These are phyloP conservation scores for Cotesia chilonis DNA, from an alignment of 1,140 invertebrate genomes.

Conservation along the genomic window DNA sequence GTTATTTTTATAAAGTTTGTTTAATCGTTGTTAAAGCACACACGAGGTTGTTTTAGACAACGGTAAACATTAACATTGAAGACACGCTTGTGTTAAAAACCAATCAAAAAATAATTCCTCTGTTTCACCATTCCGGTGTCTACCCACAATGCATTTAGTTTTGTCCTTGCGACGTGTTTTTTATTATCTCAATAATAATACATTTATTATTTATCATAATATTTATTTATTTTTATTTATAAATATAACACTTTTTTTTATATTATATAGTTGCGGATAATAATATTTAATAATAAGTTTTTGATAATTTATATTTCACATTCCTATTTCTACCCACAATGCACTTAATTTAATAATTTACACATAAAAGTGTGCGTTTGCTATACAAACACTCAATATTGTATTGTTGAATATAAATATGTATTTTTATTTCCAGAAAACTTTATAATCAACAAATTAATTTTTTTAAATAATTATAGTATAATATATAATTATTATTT, in stretches of 20 bases:
- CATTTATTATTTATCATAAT: slow-evolving; percentile 8
- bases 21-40: neutral
- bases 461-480: neutral
- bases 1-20: too few species aligned
- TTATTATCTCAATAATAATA: slow-evolving; percentile 22
- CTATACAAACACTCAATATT: neutral
- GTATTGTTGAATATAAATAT: neutral
- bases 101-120: slow-evolving; percentile 52
- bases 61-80: slow-evolving; percentile 42
- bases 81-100: slow-evolving; percentile 43
- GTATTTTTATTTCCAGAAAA: too few species aligned
- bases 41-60: slow-evolving; percentile 4
- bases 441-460: neutral
- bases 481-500: neutral
- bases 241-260: slow-evolving; percentile 8
- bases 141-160: slow-evolving; percentile 50
- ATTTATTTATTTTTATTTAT: neutral
- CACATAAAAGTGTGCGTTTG: neutral
- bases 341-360: slow-evolving; percentile 31
- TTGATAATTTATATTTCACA: slow-evolving; percentile 6
- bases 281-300: neutral
- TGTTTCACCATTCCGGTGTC: slow-evolving; percentile 53
- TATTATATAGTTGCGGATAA: neutral
- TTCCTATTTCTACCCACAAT: slow-evolving; percentile 41
- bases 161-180: slow-evolving; percentile 20